phyloP scores from a whole-genome alignment of 2,797 vertebrate species.

The Morelia viridis region DNA sequence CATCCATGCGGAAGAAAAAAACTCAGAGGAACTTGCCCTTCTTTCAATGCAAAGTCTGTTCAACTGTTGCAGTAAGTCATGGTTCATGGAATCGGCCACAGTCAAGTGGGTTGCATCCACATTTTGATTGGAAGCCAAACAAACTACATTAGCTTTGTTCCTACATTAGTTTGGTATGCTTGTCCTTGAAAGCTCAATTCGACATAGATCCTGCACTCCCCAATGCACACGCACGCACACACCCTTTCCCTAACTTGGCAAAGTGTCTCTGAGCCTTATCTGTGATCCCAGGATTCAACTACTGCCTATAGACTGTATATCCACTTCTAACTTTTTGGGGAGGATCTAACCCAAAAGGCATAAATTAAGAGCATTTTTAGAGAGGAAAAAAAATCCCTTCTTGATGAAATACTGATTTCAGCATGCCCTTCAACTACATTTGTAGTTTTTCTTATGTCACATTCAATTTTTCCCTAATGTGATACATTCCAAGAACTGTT shows the following conservation, averaged over 20 bases:
- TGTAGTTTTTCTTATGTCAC: not conserved
- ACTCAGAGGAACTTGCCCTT: not conserved
- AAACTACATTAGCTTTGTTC: not conserved
- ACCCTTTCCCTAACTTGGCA: not conserved
- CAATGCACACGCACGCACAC: not conserved
- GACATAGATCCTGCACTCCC: not conserved
- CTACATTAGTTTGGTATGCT: not conserved
- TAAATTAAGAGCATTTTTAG: not conserved
- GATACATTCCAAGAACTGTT: not conserved
- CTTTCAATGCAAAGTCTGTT: not conserved
- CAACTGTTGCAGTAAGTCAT: not conserved
- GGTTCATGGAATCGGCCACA: not conserved
- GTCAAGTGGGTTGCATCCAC: not conserved
- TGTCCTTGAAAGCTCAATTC: not conserved
- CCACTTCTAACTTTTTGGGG: no score
- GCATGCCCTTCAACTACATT: not conserved
- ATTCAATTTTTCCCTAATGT: not conserved
- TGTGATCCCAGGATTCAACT: not conserved
- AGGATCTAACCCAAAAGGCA: not conserved
- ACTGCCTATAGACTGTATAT: not conserved
- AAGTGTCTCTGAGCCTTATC: not conserved
- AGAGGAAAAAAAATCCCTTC: not conserved
- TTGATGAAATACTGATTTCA: not conserved
- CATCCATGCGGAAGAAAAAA: not conserved
- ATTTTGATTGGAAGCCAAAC: not conserved